Percentiles rank a stretch among this genome's conserved stretches.
phyloP scores from a whole-genome alignment of 1,140 invertebrate genomes.

The Diabrotica undecimpunctata region DNA sequence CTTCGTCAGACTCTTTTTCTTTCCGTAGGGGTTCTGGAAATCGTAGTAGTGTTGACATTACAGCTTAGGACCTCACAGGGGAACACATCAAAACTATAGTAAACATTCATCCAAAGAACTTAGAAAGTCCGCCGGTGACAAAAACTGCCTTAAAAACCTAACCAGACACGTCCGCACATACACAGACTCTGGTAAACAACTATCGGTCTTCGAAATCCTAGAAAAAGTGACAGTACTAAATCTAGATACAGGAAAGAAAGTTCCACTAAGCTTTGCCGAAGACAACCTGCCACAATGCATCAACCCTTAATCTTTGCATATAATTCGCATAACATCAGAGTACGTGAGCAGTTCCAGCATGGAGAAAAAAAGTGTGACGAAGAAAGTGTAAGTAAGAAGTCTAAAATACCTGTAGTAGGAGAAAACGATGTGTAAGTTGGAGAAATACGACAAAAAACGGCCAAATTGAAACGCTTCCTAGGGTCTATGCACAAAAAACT shows the following conservation, averaged over 20 bases:
- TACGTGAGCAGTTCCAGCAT: slow-evolving; percentile 75
- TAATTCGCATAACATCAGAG: slow-evolving; percentile 89
- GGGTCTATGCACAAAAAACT: too few relatives aligned
- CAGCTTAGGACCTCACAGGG: too few relatives aligned
- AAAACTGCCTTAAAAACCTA: slow-evolving; percentile 63
- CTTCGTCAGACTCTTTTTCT: too few relatives aligned
- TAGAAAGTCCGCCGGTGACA: slow-evolving; percentile 69
- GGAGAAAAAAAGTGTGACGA: slow-evolving; percentile 80
- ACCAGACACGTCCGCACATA: slow-evolving; percentile 76
- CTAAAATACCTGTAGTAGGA: slow-evolving; percentile 55
- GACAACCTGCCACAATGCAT: slow-evolving; percentile 87
- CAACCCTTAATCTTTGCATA: slow-evolving; percentile 89
- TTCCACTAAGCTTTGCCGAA: slow-evolving; percentile 84
- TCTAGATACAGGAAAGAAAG: slow-evolving; percentile 86
- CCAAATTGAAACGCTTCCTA: slow-evolving; percentile 77
- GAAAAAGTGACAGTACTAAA: slow-evolving; percentile 87
- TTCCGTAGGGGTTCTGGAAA: too few relatives aligned
- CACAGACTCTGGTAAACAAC: slow-evolving; percentile 78
- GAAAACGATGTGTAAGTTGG: slow-evolving; percentile 33
- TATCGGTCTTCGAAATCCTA: slow-evolving; percentile 85
- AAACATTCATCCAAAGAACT: slow-evolving; percentile 56
- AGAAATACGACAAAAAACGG: slow-evolving; percentile 51
- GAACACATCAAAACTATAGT: slow-evolving; percentile 32
- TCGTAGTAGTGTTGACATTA: too few relatives aligned
- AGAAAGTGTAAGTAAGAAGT: slow-evolving; percentile 76